phyloP scores from a whole-genome alignment of 1,140 invertebrate genomes.

The Pseudomyrmex pallidus region DNA sequence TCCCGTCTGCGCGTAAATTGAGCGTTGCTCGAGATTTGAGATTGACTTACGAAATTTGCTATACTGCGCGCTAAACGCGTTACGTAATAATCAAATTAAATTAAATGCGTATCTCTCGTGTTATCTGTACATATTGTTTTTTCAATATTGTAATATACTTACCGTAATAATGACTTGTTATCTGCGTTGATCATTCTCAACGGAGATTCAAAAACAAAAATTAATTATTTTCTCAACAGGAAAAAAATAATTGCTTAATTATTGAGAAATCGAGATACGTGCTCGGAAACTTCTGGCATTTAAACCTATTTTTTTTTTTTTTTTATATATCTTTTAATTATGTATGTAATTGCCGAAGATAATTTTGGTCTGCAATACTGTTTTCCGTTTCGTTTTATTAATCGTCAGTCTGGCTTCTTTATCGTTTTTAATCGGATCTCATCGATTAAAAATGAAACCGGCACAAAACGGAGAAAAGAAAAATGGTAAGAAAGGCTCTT shows the following conservation, averaged over 20 bases:
- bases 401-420: neutral
- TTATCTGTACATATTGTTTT: too few relatives aligned
- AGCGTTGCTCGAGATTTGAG: neutral
- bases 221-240: too few relatives aligned
- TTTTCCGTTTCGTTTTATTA: neutral
- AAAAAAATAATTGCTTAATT: too few relatives aligned
- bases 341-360: neutral
- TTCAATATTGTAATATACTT: too few relatives aligned
- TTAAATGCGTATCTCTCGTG: too few relatives aligned
- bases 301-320: too few relatives aligned
- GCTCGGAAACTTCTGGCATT: too few relatives aligned
- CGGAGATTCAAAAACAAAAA: too few relatives aligned
- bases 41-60: neutral
- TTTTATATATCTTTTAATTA: neutral
- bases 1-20: neutral
- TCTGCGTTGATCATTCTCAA: too few relatives aligned
- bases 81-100: too few relatives aligned
- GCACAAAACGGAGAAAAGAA: neutral
- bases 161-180: too few relatives aligned
- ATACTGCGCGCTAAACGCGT: neutral
- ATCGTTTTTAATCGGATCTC: neutral
- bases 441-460: conserved; percentile 16
- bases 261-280: too few relatives aligned
- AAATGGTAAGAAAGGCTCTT: conserved; percentile 8
- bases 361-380: neutral